Percentiles rank a stretch among this genome's conserved stretches.
These are phyloP conservation scores for Coreius guichenoti DNA, from an alignment of 2,797 vertebrate genomes.

Conservation along the genomic window DNA sequence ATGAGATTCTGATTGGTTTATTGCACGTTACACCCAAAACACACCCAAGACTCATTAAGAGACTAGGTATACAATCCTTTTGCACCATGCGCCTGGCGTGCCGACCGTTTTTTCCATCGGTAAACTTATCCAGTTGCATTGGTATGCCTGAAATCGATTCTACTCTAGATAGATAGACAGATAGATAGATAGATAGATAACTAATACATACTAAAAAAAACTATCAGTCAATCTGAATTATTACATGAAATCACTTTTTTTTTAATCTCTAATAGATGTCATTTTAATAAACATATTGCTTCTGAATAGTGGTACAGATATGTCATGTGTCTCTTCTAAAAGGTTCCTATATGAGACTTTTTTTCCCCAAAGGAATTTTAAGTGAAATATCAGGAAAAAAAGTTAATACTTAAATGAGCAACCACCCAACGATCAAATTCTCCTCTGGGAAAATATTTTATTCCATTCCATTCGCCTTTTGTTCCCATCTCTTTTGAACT, in stretches of 20 bases:
- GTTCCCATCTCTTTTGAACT: slow-evolving; percentile 36
- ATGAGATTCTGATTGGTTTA: too few species aligned
- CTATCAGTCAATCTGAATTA: background rate
- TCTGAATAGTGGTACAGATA: background rate
- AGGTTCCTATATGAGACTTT: background rate
- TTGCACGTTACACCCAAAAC: too few species aligned
- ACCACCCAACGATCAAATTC: background rate
- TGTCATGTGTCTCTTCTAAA: background rate
- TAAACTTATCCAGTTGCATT: background rate
- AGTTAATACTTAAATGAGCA: slow-evolving; percentile 13
- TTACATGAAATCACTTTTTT: background rate
- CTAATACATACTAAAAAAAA: background rate
- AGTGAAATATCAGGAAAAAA: background rate
- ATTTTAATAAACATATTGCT: background rate
- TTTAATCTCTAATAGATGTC: too few species aligned
- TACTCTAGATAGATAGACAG: background rate
- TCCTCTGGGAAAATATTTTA: slow-evolving; percentile 24
- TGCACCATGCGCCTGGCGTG: too few species aligned
- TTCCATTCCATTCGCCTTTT: slow-evolving; percentile 37
- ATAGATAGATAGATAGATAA: background rate
- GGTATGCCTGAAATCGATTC: background rate
- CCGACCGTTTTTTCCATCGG: too few species aligned
- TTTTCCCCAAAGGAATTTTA: background rate
- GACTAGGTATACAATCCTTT: too few species aligned
- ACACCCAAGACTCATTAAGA: too few species aligned